A percentile compares a stretch with the other conserved stretches of the same genome.
These are phyloP conservation scores for Thymelicus acteon DNA, from an alignment of 2,888 invertebrate species.

Conservation along the genomic window DNA sequence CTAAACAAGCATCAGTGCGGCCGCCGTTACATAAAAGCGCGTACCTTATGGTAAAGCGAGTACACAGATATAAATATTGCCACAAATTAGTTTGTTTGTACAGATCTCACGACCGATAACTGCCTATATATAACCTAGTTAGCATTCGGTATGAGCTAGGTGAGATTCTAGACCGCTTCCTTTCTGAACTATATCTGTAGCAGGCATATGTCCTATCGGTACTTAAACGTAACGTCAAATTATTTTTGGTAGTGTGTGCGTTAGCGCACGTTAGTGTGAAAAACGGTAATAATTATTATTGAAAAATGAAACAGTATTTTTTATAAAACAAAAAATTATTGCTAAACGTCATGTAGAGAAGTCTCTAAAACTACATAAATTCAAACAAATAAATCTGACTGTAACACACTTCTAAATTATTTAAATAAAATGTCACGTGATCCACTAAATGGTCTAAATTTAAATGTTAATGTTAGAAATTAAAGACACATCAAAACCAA, in stretches of 20 bases:
- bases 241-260: not conserved
- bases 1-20: slow-evolving; percentile 30
- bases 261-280: no score
- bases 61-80: slow-evolving; percentile 58
- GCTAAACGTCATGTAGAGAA: no score
- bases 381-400: no score
- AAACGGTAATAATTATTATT: no score
- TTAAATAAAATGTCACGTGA: no score
- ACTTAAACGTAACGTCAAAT: not conserved
- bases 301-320: no score
- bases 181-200: slow-evolving; percentile 31
- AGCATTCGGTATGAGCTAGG: slow-evolving; percentile 48
- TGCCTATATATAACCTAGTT: slow-evolving; percentile 61
- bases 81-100: slow-evolving; percentile 69
- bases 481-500: no score
- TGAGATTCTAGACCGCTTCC: slow-evolving; percentile 40
- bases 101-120: slow-evolving; percentile 56
- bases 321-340: no score
- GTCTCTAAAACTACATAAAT: no score
- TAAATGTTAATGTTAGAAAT: no score
- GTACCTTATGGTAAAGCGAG: slow-evolving; percentile 53
- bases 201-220: not conserved
- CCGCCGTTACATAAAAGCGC: slow-evolving; percentile 53
- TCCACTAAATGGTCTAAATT: no score
- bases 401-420: no score